phyloP scores from a whole-genome alignment of 2,113 vertebrate genomes.

The Hylia prasina region DNA sequence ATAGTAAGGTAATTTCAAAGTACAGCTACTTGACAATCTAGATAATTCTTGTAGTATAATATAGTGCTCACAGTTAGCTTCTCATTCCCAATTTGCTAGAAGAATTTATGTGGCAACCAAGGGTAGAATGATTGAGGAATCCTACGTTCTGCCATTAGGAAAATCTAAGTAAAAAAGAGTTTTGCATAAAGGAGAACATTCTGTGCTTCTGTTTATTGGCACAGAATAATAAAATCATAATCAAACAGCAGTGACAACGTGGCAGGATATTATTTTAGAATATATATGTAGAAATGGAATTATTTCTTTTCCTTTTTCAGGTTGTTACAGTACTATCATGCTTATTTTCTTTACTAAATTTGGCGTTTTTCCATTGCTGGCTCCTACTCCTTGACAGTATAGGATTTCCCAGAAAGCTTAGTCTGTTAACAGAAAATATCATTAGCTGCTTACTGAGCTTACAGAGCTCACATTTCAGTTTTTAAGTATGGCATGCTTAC shows the following conservation, averaged over 20 bases:
- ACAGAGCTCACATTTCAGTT: neutral
- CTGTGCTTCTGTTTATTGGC: neutral
- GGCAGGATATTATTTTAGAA: neutral
- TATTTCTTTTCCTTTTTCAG: neutral
- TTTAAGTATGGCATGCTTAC: neutral
- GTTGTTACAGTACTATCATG: neutral
- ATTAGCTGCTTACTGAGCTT: neutral
- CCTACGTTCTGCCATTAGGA: neutral
- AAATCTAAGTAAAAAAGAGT: neutral
- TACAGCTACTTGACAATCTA: neutral
- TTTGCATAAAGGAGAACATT: neutral
- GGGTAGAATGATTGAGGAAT: neutral
- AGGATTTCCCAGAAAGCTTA: neutral
- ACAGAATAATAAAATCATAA: neutral
- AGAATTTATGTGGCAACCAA: neutral
- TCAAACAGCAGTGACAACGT: neutral
- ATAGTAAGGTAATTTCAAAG: neutral
- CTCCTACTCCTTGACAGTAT: neutral
- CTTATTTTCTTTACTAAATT: neutral
- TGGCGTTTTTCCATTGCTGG: neutral
- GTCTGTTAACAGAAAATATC: neutral
- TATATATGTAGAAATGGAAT: neutral
- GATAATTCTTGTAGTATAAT: neutral
- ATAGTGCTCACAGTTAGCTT: neutral
- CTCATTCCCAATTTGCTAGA: neutral